Conservation (phyloP, 2,113 vertebrate species). For the Garra rufa region DNA sequence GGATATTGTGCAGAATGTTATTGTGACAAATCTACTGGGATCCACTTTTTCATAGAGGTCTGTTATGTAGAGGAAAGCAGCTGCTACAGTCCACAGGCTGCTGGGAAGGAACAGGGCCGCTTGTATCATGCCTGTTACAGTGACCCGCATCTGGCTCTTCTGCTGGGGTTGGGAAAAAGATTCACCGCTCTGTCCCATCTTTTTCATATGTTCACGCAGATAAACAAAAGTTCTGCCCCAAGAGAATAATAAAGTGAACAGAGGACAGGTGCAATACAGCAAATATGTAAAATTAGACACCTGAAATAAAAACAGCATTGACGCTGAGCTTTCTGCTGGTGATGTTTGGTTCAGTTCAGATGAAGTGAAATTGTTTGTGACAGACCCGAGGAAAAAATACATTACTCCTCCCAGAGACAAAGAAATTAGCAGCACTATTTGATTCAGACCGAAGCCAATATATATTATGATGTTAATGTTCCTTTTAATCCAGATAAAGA, state of each 20-base stretch:
- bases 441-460: slow-evolving; percentile 34
- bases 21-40: slow-evolving; percentile 27
- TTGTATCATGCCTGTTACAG: slow-evolving; percentile 48
- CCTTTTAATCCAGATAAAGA: slow-evolving; percentile 46
- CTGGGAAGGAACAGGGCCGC: slow-evolving; percentile 44
- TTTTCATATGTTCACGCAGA: slow-evolving; percentile 43
- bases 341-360: neutral
- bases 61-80: neutral
- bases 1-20: slow-evolving; percentile 8
- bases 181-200: slow-evolving; percentile 36
- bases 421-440: slow-evolving; percentile 31
- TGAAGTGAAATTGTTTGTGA: neutral
- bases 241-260: slow-evolving; percentile 32
- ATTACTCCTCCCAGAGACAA: slow-evolving; percentile 22
- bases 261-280: slow-evolving; percentile 37
- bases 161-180: slow-evolving; percentile 36
- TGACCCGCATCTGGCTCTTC: slow-evolving; percentile 49
- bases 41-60: slow-evolving; percentile 24
- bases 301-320: neutral
- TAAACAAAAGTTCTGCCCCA: slow-evolving; percentile 48
- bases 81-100: slow-evolving; percentile 31
- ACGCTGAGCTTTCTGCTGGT: accelerated
- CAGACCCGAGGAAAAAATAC: neutral
- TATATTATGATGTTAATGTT: slow-evolving; percentile 30
- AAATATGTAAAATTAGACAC: neutral